A percentile compares a stretch with the other conserved stretches of the same genome.
Conservation (phyloP, 2,797 vertebrate genomes). For the Bradypodion pumilum region DNA sequence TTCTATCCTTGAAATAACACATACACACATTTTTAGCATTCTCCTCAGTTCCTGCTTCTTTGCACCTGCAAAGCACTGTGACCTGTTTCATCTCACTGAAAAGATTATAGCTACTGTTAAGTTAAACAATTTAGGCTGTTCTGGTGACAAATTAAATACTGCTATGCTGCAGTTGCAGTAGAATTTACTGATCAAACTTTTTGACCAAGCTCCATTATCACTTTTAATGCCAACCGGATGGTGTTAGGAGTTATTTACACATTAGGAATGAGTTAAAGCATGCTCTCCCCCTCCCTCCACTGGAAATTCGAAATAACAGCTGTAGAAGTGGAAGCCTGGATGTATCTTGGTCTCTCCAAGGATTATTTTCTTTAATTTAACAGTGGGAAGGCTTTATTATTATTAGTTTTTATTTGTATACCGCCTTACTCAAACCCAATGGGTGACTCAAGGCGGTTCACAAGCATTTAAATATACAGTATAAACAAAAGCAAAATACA, state of each 20-base stretch:
- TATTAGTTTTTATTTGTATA: too few species aligned
- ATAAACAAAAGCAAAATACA: too few species aligned
- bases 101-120: constrained; percentile 1
- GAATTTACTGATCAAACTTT: constrained; percentile 36
- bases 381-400: constrained; percentile 30
- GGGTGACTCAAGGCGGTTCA: too few species aligned
- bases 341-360: constrained; percentile 41
- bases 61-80: neutral
- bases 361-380: constrained; percentile 46
- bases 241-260: constrained; percentile 37
- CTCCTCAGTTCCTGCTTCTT: neutral
- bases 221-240: constrained; percentile 4
- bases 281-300: constrained; percentile 18
- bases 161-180: constrained; percentile 7
- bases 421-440: too few species aligned
- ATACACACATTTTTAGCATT: neutral
- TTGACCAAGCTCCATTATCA: constrained; percentile 12
- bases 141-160: neutral
- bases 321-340: constrained; percentile 43
- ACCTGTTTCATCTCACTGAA: neutral
- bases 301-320: constrained; percentile 34
- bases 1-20: neutral
- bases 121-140: constrained; percentile 9
- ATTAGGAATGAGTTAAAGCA: constrained; percentile 29
- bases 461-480: too few species aligned